phyloP scores from a whole-genome alignment of 2,797 vertebrate genomes.

The Anguilla obscura region DNA sequence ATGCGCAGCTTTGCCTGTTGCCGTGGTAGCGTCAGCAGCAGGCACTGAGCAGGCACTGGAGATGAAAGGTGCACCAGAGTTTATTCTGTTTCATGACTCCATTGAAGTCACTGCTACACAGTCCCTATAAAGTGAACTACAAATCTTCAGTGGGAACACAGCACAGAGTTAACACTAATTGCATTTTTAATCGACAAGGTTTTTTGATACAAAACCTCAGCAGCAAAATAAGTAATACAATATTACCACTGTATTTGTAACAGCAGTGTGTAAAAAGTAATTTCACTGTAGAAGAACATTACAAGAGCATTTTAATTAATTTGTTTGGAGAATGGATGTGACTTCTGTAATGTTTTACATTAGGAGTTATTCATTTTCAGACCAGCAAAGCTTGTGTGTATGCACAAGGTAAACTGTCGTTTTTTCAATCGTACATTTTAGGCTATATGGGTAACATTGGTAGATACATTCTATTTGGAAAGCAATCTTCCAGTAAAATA shows the following conservation, averaged over 20 bases:
- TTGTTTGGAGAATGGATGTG: no score
- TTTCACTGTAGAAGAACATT: no score
- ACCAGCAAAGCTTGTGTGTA: no score
- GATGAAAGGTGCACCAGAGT: constrained; percentile 51
- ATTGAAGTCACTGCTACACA: constrained; percentile 49
- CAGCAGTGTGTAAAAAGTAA: constrained; percentile 3
- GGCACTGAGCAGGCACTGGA: constrained; percentile 25
- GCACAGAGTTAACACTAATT: neutral
- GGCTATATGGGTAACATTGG: no score
- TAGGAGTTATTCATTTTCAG: no score
- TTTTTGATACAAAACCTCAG: neutral
- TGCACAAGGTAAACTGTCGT: no score
- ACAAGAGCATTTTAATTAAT: no score
- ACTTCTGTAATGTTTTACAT: no score
- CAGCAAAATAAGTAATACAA: constrained; percentile 1
- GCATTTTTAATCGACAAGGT: neutral
- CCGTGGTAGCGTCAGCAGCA: neutral
- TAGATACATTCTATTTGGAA: no score
- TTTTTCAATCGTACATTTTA: no score
- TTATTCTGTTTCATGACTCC: constrained; percentile 51
- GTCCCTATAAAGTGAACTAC: constrained; percentile 2
- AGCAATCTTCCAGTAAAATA: no score
- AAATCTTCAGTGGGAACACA: constrained; percentile 4
- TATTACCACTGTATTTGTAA: neutral
- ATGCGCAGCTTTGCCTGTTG: constrained; percentile 55